phyloP scores from a whole-genome alignment of 2,888 invertebrate genomes.

The Ashinkailepas kermadecensis region DNA sequence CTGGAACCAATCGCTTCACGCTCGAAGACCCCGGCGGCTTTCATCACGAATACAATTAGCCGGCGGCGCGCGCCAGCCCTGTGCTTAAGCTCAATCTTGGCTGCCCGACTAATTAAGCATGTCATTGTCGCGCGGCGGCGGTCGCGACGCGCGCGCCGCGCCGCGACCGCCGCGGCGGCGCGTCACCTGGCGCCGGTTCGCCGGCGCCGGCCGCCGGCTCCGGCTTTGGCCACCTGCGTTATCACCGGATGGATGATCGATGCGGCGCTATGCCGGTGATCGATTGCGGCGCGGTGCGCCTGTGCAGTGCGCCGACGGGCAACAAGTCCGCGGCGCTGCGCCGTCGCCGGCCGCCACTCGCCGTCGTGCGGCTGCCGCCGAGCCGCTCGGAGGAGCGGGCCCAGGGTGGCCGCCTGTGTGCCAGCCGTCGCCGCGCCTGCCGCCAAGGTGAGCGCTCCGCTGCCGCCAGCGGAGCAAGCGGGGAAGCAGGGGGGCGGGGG shows the following conservation, averaged over 20 bases:
- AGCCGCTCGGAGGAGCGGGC: background rate
- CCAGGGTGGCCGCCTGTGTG: no score
- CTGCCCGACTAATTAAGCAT: background rate
- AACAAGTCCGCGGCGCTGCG: background rate
- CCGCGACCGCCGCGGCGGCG: background rate
- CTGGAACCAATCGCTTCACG: background rate
- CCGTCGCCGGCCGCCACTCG: background rate
- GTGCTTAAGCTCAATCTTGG: background rate
- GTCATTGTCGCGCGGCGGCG: background rate
- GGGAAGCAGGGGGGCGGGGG: no score
- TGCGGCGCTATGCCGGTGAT: background rate
- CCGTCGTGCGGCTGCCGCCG: background rate
- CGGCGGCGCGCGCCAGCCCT: background rate
- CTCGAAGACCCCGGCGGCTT: background rate
- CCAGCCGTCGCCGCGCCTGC: background rate
- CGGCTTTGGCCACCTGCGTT: slow-evolving; percentile 13
- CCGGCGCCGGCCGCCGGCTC: background rate
- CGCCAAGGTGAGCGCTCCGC: background rate
- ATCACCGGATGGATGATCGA: slow-evolving; percentile 4
- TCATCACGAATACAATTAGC: background rate
- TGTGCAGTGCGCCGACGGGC: background rate
- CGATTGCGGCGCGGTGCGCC: background rate
- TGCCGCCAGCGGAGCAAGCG: background rate
- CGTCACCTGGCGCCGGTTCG: background rate
- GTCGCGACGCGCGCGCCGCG: background rate